Evolutionary conservation across 2,797 vertebrate species (phyloP).

Genomic region (Alauda arvensis): DNA sequence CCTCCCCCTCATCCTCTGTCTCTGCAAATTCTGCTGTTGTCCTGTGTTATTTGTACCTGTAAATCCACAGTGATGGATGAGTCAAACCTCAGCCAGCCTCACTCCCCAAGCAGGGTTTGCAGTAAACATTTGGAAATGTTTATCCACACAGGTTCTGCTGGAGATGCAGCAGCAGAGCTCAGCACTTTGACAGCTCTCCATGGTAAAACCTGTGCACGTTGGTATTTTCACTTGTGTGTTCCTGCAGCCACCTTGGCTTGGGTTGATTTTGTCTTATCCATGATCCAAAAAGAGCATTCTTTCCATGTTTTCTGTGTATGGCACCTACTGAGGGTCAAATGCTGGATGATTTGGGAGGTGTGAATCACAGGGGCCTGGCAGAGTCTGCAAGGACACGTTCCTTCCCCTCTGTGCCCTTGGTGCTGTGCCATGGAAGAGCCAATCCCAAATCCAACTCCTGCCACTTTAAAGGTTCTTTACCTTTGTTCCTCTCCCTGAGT

Average conservation of each 20-base stretch:
- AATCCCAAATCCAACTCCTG: background rate
- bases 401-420: background rate
- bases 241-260: background rate
- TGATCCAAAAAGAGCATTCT: background rate
- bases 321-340: background rate
- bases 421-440: background rate
- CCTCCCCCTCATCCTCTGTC: background rate
- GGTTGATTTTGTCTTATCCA: background rate
- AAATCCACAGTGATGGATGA: background rate
- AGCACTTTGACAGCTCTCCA: background rate
- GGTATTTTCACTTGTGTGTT: background rate
- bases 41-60: background rate
- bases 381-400: rapidly evolving
- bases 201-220: rapidly evolving
- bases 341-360: background rate
- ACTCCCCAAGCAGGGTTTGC: rapidly evolving
- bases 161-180: background rate
- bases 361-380: background rate
- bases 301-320: rapidly evolving
- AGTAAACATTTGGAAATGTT: background rate
- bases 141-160: background rate
- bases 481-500: background rate
- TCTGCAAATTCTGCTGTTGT: background rate
- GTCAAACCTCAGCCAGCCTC: background rate
- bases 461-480: background rate